Conservation (phyloP, 2,888 invertebrate species). For the Ichneumoninae sp. region DNA sequence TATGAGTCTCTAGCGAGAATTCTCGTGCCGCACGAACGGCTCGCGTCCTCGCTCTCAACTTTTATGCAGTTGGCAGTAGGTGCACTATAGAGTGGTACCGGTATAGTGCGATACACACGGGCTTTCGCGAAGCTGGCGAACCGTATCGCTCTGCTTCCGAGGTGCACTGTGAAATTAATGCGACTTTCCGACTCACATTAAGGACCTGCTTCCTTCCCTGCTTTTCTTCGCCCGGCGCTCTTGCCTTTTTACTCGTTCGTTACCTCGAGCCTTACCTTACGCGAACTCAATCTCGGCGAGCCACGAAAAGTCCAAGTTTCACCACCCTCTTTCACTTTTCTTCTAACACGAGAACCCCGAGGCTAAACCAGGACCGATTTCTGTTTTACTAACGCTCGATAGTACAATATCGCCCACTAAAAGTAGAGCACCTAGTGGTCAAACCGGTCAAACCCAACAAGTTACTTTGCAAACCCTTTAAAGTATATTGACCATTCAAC, state of each 20-base stretch:
- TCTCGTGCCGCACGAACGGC: slow-evolving; percentile 47
- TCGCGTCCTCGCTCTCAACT: slow-evolving; percentile 37
- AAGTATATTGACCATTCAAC: background rate
- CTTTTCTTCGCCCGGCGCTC: slow-evolving; percentile 26
- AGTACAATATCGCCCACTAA: background rate
- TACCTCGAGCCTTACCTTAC: slow-evolving; percentile 46
- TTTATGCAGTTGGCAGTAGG: slow-evolving; percentile 13
- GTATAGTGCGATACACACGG: slow-evolving; percentile 18
- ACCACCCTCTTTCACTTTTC: slow-evolving; percentile 20
- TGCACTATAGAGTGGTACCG: slow-evolving; percentile 1
- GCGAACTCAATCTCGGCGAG: slow-evolving; percentile 55
- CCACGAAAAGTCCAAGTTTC: slow-evolving; percentile 52
- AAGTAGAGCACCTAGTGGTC: slow-evolving; percentile 32
- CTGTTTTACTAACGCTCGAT: slow-evolving; percentile 10
- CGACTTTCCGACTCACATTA: slow-evolving; percentile 62
- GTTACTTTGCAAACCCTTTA: background rate
- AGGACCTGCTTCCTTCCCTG: slow-evolving; percentile 27
- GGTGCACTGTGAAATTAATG: slow-evolving; percentile 57
- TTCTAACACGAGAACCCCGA: slow-evolving; percentile 4
- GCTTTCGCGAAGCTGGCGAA: slow-evolving; percentile 20
- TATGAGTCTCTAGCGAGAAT: slow-evolving; percentile 8
- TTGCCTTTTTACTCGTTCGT: slow-evolving; percentile 43
- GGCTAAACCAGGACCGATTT: background rate
- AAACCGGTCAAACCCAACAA: slow-evolving; percentile 6
- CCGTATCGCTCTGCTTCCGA: slow-evolving; percentile 38